A percentile compares a stretch with the other conserved stretches of the same genome.
Conservation (phyloP, 2,113 vertebrate genomes). For the Polypterus bichir region DNA sequence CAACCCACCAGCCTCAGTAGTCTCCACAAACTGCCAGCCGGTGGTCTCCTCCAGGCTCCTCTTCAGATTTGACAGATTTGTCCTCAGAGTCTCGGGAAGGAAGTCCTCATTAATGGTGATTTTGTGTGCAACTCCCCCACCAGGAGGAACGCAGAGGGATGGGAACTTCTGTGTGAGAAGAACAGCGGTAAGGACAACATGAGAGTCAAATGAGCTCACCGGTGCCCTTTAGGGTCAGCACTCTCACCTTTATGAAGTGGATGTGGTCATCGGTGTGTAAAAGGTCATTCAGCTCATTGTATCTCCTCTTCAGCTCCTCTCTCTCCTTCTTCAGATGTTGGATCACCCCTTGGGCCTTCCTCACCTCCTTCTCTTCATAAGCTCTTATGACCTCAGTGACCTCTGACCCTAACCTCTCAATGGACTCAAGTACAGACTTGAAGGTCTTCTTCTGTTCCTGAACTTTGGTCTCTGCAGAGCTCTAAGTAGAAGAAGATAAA, state of each 20-base stretch:
- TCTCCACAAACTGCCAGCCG: too few relatives aligned
- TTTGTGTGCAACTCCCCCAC: conserved; percentile 43
- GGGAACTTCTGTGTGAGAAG: conserved; percentile 26
- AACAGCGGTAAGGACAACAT: neutral
- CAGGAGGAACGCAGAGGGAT: conserved; percentile 25
- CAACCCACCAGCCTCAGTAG: too few relatives aligned
- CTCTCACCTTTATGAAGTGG: conserved; percentile 47
- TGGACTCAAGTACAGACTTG: conserved; percentile 44
- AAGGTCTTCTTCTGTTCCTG: conserved; percentile 61
- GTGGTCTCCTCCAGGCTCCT: conserved; percentile 45
- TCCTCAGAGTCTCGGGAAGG: conserved; percentile 42
- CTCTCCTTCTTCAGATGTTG: conserved; percentile 48
- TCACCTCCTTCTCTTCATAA: conserved; percentile 38
- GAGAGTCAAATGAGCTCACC: conserved; percentile 1
- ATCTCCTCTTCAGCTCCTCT: conserved; percentile 39
- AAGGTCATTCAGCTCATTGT: conserved; percentile 42
- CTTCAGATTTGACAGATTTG: conserved; percentile 38
- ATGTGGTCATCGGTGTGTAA: conserved; percentile 40
- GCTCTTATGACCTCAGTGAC: conserved; percentile 46
- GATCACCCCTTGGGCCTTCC: conserved; percentile 42
- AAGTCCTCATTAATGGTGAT: conserved; percentile 50
- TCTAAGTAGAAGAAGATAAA: conserved; percentile 19
- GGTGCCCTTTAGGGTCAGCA: neutral
- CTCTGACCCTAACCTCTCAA: conserved; percentile 58
- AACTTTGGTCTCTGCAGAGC: conserved; percentile 47